These are phyloP conservation scores for Rhyacichthys aspro DNA, from an alignment of 2,797 vertebrate genomes.

Conservation along the genomic window DNA sequence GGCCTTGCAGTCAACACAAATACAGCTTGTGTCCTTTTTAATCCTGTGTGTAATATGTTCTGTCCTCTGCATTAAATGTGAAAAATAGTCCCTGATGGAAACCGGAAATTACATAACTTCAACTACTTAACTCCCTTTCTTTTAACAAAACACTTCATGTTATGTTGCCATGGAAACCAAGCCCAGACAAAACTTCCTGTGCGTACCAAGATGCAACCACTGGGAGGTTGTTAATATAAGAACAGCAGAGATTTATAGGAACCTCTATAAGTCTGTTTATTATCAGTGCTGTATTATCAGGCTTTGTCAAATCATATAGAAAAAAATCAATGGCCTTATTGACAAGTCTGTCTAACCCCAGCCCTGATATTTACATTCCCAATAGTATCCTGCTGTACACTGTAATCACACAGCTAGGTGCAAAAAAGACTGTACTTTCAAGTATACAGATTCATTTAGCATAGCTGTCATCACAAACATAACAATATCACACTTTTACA, in stretches of 20 bases:
- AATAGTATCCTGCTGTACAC: neutral
- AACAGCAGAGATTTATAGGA: neutral
- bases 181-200: constrained; percentile 50
- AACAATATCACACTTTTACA: constrained; percentile 1
- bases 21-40: constrained; percentile 30
- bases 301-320: constrained; percentile 5
- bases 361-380: constrained; percentile 6
- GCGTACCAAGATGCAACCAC: constrained; percentile 35
- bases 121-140: constrained; percentile 49
- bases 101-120: constrained; percentile 58
- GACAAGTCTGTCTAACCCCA: constrained; percentile 18
- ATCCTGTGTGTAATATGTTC: constrained; percentile 43
- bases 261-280: constrained; percentile 3
- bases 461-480: no score
- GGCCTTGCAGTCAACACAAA: constrained; percentile 22
- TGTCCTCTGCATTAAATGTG: constrained; percentile 37
- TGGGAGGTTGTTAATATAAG: constrained; percentile 30
- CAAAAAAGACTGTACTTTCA: neutral
- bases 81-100: constrained; percentile 40
- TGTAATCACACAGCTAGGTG: neutral
- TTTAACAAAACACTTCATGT: constrained; percentile 51
- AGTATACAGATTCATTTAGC: neutral
- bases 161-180: constrained; percentile 64
- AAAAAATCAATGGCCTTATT: constrained; percentile 20
- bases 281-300: neutral